These are phyloP conservation scores for Hippopotamyrus pictus DNA, from an alignment of 2,797 vertebrate genomes.

Conservation along the genomic window DNA sequence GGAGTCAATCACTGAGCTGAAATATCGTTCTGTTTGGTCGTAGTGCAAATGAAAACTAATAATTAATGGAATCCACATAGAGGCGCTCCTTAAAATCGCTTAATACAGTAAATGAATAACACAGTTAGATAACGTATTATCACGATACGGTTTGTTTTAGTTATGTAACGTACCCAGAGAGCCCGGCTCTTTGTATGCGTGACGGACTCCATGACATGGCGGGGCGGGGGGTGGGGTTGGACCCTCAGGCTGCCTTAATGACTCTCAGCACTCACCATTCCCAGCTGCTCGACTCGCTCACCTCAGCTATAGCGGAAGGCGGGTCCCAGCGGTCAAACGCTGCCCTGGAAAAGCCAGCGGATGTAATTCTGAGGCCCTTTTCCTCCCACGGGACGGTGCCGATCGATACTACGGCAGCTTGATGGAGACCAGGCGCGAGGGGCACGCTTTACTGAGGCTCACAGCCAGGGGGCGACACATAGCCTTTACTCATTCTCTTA, in stretches of 20 bases:
- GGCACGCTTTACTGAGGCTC: background rate
- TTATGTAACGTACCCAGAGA: background rate
- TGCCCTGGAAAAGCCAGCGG: background rate
- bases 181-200: background rate
- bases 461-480: background rate
- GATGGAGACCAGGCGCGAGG: background rate
- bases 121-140: background rate
- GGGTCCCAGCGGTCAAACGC: background rate
- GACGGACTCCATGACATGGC: background rate
- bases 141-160: background rate
- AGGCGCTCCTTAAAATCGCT: background rate
- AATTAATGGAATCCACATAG: background rate
- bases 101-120: background rate
- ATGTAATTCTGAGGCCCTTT: background rate
- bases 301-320: background rate
- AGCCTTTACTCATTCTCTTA: background rate
- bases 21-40: background rate
- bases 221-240: background rate
- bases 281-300: background rate
- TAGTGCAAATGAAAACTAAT: background rate
- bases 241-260: background rate
- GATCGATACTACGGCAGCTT: background rate
- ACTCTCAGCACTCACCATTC: background rate
- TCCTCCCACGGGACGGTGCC: background rate
- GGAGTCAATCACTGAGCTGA: background rate